A percentile compares a stretch with the other conserved stretches of the same genome.
Evolutionary conservation across 2,113 vertebrate species (phyloP).

Genomic region (Scolopax mira): DNA sequence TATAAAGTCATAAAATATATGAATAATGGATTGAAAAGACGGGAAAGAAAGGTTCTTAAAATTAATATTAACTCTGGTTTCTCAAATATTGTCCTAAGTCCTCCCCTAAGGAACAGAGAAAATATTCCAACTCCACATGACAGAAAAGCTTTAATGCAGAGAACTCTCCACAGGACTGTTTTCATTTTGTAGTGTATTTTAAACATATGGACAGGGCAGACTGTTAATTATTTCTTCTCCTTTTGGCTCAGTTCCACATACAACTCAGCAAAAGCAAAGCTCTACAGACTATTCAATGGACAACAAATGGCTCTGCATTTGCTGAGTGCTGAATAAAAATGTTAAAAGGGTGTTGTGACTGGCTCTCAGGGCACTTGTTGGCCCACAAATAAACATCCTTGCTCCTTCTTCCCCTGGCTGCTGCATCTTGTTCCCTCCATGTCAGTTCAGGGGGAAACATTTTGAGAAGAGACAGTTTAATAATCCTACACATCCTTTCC

Average conservation of each 20-base stretch:
- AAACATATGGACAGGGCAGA: slow-evolving; percentile 46
- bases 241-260: slow-evolving; percentile 38
- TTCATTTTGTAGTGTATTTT: slow-evolving; percentile 51
- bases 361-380: neutral
- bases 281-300: slow-evolving; percentile 15
- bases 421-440: neutral
- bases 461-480: neutral
- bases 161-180: slow-evolving; percentile 56
- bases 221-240: slow-evolving; percentile 64
- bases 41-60: neutral
- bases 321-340: slow-evolving; percentile 41
- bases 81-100: slow-evolving; percentile 30
- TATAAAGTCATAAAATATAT: neutral
- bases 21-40: slow-evolving; percentile 27
- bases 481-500: neutral
- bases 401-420: neutral
- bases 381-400: neutral
- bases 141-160: neutral
- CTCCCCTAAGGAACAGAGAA: neutral
- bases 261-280: slow-evolving; percentile 48
- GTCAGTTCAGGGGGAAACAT: neutral
- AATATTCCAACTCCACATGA: slow-evolving; percentile 8
- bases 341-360: slow-evolving; percentile 44
- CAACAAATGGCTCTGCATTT: slow-evolving; percentile 43
- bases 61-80: slow-evolving; percentile 25